phyloP scores from a whole-genome alignment of 2,888 invertebrate species.

The Thereva unica region DNA sequence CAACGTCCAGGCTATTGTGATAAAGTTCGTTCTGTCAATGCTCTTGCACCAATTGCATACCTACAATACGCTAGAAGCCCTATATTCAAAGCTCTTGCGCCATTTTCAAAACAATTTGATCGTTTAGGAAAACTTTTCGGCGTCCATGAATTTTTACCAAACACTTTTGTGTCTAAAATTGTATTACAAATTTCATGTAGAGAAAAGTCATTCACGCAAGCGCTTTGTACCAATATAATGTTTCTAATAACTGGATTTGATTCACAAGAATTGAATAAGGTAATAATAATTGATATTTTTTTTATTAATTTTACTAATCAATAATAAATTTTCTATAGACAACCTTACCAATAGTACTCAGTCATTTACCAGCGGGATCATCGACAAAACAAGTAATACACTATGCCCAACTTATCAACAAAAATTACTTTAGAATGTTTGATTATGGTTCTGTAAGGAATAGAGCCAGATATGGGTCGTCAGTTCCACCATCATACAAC shows the following conservation, averaged over 20 bases:
- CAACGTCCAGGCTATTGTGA: conserved; percentile 54
- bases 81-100: conserved; percentile 55
- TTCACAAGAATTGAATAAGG: conserved; percentile 51
- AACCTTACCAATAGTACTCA: conserved; percentile 58
- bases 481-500: conserved; percentile 62
- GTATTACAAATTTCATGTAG: conserved; percentile 60
- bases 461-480: conserved; percentile 59
- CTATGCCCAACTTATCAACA: conserved; percentile 57
- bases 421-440: conserved; percentile 58
- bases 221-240: conserved; percentile 64
- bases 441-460: conserved; percentile 59
- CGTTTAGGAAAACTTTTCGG: conserved; percentile 24
- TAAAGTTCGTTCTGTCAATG: conserved; percentile 62
- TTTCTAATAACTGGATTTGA: conserved; percentile 60
- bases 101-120: conserved; percentile 45
- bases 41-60: conserved; percentile 65
- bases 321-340: conserved; percentile 48
- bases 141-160: conserved; percentile 64
- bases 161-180: conserved; percentile 55
- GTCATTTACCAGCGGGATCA: conserved; percentile 58
- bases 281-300: too few relatives aligned
- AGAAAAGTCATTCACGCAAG: conserved; percentile 59
- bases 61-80: conserved; percentile 59
- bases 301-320: too few relatives aligned
- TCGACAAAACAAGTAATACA: conserved; percentile 58